Conservation (phyloP, 2,888 invertebrate species). For the Cremastinae sp. region DNA sequence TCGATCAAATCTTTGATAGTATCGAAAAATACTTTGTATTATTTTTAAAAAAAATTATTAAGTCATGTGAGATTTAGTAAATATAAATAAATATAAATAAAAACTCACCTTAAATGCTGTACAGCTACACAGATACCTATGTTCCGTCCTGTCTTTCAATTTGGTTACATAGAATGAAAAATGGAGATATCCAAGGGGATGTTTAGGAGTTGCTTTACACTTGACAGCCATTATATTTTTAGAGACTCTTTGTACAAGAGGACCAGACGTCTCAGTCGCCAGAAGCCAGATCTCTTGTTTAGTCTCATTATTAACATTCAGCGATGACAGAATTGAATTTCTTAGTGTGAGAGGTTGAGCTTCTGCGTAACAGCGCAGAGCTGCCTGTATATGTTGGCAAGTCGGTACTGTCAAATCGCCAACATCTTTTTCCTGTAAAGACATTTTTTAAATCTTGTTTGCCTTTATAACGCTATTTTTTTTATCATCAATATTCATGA, state of each 20-base stretch:
- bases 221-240: constrained; percentile 87
- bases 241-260: constrained; percentile 86
- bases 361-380: constrained; percentile 83
- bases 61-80: not conserved
- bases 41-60: constrained; percentile 28
- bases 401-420: constrained; percentile 70
- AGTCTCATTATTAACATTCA: constrained; percentile 83
- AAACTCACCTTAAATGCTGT: constrained; percentile 81
- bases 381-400: constrained; percentile 85
- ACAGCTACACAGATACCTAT: constrained; percentile 83
- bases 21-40: too few relatives aligned
- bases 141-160: constrained; percentile 80
- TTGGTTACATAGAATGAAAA: constrained; percentile 83
- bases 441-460: constrained; percentile 26
- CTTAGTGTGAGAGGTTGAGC: constrained; percentile 84
- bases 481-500: too few relatives aligned
- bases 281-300: constrained; percentile 84
- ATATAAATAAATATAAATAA: constrained; percentile 2
- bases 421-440: constrained; percentile 73
- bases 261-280: constrained; percentile 83
- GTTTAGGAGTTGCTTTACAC: constrained; percentile 84
- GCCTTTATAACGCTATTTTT: not conserved
- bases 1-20: too few relatives aligned
- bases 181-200: constrained; percentile 87
- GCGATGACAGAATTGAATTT: constrained; percentile 83